Conservation (phyloP, 2,888 invertebrate species). For the Scaptodrosophila latifasciaeformis region DNA sequence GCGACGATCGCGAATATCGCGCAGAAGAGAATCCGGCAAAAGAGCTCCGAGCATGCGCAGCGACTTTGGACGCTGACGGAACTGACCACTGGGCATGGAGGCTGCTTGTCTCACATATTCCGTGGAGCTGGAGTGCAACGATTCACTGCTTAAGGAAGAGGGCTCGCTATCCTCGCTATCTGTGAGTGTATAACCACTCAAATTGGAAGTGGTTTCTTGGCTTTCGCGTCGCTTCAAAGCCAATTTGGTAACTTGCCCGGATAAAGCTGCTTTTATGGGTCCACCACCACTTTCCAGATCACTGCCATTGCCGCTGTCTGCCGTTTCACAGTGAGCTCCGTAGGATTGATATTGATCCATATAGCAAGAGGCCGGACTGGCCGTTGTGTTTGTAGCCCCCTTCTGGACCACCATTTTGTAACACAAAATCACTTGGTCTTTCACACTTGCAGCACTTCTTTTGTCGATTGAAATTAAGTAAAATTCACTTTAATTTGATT, state of each 20-base stretch:
- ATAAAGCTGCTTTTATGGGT: background rate
- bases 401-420: constrained; percentile 49
- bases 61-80: constrained; percentile 62
- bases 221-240: constrained; percentile 58
- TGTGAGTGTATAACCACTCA: constrained; percentile 76
- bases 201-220: constrained; percentile 65
- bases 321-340: constrained; percentile 82
- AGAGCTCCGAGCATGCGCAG: constrained; percentile 48
- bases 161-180: constrained; percentile 81
- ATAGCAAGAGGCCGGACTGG: constrained; percentile 42
- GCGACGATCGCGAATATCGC: constrained; percentile 82
- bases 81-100: constrained; percentile 47
- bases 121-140: constrained; percentile 81
- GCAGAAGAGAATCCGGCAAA: constrained; percentile 80
- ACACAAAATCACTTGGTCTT: constrained; percentile 7
- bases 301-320: constrained; percentile 91
- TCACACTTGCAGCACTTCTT: constrained; percentile 6
- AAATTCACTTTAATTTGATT: constrained; percentile 7
- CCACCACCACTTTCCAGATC: constrained; percentile 80
- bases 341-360: constrained; percentile 59
- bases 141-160: constrained; percentile 85
- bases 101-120: constrained; percentile 76
- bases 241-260: constrained; percentile 61
- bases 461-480: background rate
- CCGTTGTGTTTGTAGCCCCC: constrained; percentile 43